Evolutionary conservation across 1,140 invertebrate genomes (phyloP).

Genomic region (Uloborus diversus): DNA sequence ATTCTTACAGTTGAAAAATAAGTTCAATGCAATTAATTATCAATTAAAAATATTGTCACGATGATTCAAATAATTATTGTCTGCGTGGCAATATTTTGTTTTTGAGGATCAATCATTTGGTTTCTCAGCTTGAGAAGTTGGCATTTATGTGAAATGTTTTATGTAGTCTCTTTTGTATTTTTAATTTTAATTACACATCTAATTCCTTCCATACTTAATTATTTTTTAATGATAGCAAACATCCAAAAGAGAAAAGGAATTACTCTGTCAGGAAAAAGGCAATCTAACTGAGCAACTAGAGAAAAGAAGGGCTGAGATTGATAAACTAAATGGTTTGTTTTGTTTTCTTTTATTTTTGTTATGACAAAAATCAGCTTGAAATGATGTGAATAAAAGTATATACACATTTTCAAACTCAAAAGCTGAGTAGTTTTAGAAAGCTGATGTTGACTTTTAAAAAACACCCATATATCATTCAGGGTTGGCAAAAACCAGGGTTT

Average conservation of each 20-base stretch:
- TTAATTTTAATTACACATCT: background rate
- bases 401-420: too few relatives aligned
- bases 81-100: background rate
- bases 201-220: background rate
- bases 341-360: too few relatives aligned
- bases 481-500: too few relatives aligned
- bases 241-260: constrained; percentile 43
- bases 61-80: background rate
- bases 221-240: constrained; percentile 28
- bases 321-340: constrained; percentile 62
- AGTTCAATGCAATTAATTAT: too few relatives aligned
- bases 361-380: too few relatives aligned
- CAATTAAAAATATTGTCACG: background rate
- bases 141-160: background rate
- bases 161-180: background rate
- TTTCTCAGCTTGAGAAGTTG: background rate
- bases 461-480: too few relatives aligned
- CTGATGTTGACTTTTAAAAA: too few relatives aligned
- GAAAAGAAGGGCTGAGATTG: constrained; percentile 63
- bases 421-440: too few relatives aligned
- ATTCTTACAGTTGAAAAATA: too few relatives aligned
- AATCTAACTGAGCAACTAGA: constrained; percentile 62
- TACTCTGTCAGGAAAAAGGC: constrained; percentile 61
- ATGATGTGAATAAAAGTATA: too few relatives aligned
- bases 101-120: background rate